phyloP scores from a whole-genome alignment of 2,797 vertebrate species.

The Parotocinclus haroldoi region DNA sequence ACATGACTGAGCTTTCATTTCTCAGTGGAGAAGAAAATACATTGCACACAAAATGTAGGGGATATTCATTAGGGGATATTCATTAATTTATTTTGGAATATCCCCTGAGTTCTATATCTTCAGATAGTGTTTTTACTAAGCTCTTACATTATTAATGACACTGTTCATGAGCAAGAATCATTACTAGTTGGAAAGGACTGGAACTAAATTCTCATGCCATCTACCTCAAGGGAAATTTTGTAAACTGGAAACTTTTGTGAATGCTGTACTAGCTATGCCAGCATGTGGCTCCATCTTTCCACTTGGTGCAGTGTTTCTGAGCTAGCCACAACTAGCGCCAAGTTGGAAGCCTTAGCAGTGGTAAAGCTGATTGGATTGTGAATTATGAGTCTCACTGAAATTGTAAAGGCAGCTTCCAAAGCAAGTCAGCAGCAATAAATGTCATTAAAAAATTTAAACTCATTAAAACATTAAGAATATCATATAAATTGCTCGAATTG shows the following conservation, averaged over 20 bases:
- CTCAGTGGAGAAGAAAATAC: conserved; percentile 7
- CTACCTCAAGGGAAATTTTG: not conserved
- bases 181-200: not conserved
- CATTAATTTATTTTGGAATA: no score
- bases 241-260: not conserved
- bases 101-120: no score
- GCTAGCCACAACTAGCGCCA: not conserved
- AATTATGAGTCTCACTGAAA: not conserved
- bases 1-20: no score
- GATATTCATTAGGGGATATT: no score
- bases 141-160: conserved; percentile 28
- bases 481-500: not conserved
- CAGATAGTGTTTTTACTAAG: conserved; percentile 21
- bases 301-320: not conserved
- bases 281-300: not conserved
- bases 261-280: not conserved
- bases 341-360: not conserved
- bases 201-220: not conserved
- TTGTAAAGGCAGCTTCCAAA: not conserved
- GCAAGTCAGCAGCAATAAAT: not conserved
- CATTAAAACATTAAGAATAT: not conserved
- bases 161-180: conserved; percentile 27
- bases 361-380: not conserved
- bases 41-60: no score
- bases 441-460: not conserved